Evolutionary conservation across 2,113 vertebrate species (phyloP), one percentile per base, ranked within the genome.

Genomic region (Myanophis thanlyinensis): DNA sequence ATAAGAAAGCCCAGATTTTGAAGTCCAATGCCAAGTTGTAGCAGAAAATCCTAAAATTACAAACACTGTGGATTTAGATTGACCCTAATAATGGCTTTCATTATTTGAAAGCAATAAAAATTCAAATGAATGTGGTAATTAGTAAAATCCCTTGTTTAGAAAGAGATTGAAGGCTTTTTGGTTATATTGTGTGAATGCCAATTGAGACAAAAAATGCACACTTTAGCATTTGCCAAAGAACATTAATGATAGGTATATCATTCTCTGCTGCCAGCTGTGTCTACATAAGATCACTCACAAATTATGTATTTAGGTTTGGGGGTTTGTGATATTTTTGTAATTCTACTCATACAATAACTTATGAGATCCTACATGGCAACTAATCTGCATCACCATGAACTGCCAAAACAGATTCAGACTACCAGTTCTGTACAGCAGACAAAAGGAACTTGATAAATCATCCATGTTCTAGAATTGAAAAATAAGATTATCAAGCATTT

Each of bases 71-170:
- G 95, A 95, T 97, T 95, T 97, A 95, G 94, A 94, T 95, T 97
- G 97, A 97, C 96, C 96, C 95, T 96, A 97, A 96, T 96, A 97
- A 97, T 95, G 94, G 92, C 93, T 97, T 97, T 98, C 97, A 96
- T 97, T 97, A 97, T 97, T 97, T 97, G 96, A 95, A 93, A 52
- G 51, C 96, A 97, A 97, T 97, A 97, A 97, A 97, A 98, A 96
- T 97, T 97, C 91, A 95, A 97, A 97, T 95, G 73, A 93, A 97
- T 94, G 95, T 95, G 90, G 95, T 95, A 96, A 97, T 96, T 51
- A 97, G 94, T 96, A 95, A 97, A 96, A 97, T 89, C 91, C 96
- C 90, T 94, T 94, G 96, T 97, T 97, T 96, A 96, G 95, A 80
- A 53, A 93, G 95, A 95, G 93, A 96, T 46, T 95, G 94, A 97